phyloP scores from a whole-genome alignment of 2,888 invertebrate species.

The Stenichneumon culpator region DNA sequence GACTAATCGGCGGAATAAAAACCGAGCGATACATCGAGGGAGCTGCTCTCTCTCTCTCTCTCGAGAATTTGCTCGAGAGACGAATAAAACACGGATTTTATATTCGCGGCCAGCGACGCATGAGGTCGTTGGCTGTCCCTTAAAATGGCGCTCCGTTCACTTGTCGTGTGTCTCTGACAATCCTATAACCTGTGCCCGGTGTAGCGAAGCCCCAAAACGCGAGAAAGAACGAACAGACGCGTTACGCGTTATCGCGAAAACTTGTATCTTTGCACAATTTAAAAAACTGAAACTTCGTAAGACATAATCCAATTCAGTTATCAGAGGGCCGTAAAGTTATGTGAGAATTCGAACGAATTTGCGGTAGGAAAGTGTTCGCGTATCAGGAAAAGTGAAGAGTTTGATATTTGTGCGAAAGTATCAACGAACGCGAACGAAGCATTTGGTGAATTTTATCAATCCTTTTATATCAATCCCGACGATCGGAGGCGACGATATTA shows the following conservation, averaged over 20 bases:
- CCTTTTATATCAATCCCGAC: constrained; percentile 14
- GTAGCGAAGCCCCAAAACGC: constrained; percentile 4
- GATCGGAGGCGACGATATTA: constrained; percentile 10
- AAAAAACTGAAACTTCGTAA: not conserved
- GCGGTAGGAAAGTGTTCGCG: not conserved
- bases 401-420: constrained; percentile 37
- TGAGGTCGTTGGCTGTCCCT: constrained; percentile 19
- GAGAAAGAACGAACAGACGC: constrained; percentile 7
- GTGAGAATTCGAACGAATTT: constrained; percentile 6
- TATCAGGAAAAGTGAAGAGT: constrained; percentile 6
- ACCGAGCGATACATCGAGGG: constrained; percentile 21
- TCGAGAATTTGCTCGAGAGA: too few species aligned
- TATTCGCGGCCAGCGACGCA: constrained; percentile 24
- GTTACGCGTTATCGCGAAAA: not conserved
- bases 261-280: too few species aligned
- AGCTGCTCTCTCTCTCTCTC: too few species aligned
- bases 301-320: not conserved
- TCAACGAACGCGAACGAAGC: constrained; percentile 27
- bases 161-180: constrained; percentile 5
- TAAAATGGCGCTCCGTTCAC: constrained; percentile 21
- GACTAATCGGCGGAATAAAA: constrained; percentile 30
- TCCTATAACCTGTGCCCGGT: constrained; percentile 42
- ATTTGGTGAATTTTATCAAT: constrained; percentile 66
- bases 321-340: not conserved
- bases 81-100: not conserved